Percentiles rank a stretch among this genome's conserved stretches.
Conservation (phyloP, 2,888 invertebrate species). For the Antheraea yamamai region DNA sequence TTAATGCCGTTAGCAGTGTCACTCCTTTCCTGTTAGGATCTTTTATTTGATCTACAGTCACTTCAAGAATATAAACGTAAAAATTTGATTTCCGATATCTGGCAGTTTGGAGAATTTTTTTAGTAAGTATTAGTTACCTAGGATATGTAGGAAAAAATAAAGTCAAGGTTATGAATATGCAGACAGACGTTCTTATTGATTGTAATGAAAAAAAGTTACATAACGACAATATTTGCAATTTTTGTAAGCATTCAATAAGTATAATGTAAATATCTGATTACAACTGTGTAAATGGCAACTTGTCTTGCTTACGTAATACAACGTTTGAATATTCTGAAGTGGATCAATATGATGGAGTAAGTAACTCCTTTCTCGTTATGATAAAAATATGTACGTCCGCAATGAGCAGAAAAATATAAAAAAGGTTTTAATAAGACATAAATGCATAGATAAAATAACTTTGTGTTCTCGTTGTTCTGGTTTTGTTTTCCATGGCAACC, state of each 20-base stretch:
- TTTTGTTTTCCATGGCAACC: background rate
- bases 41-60: too few relatives aligned
- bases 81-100: too few relatives aligned
- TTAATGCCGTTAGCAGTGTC: too few relatives aligned
- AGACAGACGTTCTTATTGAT: background rate
- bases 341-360: background rate
- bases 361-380: background rate
- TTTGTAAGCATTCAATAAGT: background rate
- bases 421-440: background rate
- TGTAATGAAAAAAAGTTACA: background rate
- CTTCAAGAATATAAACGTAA: too few relatives aligned
- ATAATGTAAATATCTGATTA: background rate
- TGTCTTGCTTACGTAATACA: background rate
- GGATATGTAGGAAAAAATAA: too few relatives aligned
- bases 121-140: too few relatives aligned
- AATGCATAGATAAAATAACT: too few relatives aligned
- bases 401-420: background rate
- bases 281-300: background rate
- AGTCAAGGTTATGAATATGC: background rate
- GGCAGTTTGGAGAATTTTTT: too few relatives aligned
- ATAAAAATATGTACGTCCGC: background rate
- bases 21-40: too few relatives aligned
- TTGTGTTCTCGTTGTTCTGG: too few relatives aligned
- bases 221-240: background rate
- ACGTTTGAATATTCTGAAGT: background rate